These are phyloP conservation scores for Glossophaga mutica DNA, from an alignment of 2,797 vertebrate species.

Conservation along the genomic window DNA sequence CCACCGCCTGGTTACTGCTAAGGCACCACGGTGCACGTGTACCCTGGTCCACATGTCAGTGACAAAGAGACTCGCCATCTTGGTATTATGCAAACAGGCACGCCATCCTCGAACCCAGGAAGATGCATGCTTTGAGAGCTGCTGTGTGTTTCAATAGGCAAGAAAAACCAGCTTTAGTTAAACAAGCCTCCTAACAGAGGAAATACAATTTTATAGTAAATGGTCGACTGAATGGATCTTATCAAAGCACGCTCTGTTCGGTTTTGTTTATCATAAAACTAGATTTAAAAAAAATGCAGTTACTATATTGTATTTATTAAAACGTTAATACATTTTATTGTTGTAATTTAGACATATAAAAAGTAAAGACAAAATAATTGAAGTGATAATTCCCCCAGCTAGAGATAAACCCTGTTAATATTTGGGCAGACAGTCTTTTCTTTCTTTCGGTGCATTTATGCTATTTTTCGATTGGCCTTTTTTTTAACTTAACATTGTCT, in stretches of 20 bases:
- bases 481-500: conserved; percentile 54
- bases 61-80: background rate
- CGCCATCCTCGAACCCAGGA: background rate
- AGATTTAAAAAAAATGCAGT: background rate
- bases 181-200: background rate
- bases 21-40: fast-evolving
- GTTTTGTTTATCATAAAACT: background rate
- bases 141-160: background rate
- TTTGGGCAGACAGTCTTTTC: background rate
- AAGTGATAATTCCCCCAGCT: background rate
- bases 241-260: background rate
- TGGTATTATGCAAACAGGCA: background rate
- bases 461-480: background rate
- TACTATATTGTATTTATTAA: background rate
- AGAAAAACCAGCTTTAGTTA: background rate
- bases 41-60: fast-evolving
- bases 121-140: background rate
- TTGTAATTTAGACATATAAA: background rate
- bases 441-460: background rate
- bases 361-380: background rate
- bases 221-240: background rate
- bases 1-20: fast-evolving
- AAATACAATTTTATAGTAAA: background rate
- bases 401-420: background rate
- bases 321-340: background rate